Percentiles rank a stretch among this genome's conserved stretches.
Conservation (phyloP, 2,113 vertebrate genomes). For the Rhinolophus ferrumequinum region DNA sequence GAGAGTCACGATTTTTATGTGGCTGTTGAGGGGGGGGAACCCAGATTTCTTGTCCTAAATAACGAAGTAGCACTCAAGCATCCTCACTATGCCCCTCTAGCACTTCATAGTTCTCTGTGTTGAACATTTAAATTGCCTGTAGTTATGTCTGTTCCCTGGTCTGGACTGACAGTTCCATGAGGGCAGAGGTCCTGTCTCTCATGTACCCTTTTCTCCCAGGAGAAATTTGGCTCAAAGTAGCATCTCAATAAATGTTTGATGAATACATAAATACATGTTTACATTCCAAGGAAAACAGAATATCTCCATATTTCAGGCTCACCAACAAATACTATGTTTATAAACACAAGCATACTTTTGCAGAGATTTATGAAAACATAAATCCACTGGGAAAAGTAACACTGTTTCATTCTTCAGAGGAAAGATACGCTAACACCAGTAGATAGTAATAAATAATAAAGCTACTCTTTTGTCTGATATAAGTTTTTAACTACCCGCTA, state of each 20-base stretch:
- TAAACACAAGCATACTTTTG: neutral
- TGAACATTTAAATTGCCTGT: neutral
- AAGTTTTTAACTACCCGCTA: slow-evolving; percentile 25
- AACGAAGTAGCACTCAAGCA: neutral
- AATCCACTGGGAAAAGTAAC: neutral
- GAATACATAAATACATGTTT: neutral
- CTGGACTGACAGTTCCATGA: too few species aligned
- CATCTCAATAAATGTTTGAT: neutral
- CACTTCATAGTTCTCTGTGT: accelerated
- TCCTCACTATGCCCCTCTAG: accelerated
- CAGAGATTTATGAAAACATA: slow-evolving; percentile 40
- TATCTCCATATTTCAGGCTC: neutral
- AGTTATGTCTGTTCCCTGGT: accelerated
- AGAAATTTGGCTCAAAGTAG: neutral
- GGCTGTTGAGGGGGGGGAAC: neutral
- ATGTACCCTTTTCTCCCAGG: neutral
- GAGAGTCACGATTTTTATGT: neutral
- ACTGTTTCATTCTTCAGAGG: neutral
- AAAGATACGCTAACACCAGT: neutral
- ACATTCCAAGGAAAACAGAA: neutral
- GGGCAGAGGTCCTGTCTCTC: neutral
- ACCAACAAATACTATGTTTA: neutral
- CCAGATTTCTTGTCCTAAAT: neutral
- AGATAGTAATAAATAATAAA: neutral
- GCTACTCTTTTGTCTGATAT: neutral